Percentiles rank a stretch among this genome's conserved stretches.
Conservation (phyloP, 2,888 invertebrate species). For the Hypsopygia costalis region DNA sequence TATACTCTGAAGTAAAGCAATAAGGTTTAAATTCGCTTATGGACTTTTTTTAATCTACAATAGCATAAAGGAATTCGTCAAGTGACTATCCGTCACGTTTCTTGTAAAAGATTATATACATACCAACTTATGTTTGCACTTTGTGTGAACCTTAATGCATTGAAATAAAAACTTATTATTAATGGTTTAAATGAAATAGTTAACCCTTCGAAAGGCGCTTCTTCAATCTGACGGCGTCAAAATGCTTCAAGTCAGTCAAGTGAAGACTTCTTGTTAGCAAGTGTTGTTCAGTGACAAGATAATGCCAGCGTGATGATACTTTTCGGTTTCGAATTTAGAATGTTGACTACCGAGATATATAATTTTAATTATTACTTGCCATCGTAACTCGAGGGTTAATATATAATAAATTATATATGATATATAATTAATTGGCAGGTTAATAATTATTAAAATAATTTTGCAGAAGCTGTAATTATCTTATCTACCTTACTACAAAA, state of each 20-base stretch:
- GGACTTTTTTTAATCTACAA: constrained; percentile 7
- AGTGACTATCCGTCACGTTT: constrained; percentile 59
- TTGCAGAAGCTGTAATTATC: no score
- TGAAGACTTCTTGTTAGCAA: constrained; percentile 69
- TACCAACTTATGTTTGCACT: constrained; percentile 20
- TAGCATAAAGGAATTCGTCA: constrained; percentile 66
- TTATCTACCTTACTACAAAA: no score
- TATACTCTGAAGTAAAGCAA: constrained; percentile 16
- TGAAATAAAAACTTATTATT: constrained; percentile 24
- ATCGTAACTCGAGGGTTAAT: no score
- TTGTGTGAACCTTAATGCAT: constrained; percentile 20
- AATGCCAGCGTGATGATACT: constrained; percentile 33
- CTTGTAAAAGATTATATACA: constrained; percentile 38
- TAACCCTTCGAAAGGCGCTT: constrained; percentile 51
- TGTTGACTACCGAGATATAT: constrained; percentile 18
- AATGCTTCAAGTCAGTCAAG: constrained; percentile 64
- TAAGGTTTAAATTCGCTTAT: constrained; percentile 6
- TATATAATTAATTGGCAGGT: no score
- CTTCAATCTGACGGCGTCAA: constrained; percentile 63
- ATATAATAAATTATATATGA: no score
- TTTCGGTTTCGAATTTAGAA: constrained; percentile 19
- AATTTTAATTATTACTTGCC: no score
- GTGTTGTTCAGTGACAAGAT: constrained; percentile 64
- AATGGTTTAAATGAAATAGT: constrained; percentile 8
- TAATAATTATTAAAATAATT: no score